phyloP scores from a whole-genome alignment of 2,797 vertebrate species.

The Cyprinella venusta region DNA sequence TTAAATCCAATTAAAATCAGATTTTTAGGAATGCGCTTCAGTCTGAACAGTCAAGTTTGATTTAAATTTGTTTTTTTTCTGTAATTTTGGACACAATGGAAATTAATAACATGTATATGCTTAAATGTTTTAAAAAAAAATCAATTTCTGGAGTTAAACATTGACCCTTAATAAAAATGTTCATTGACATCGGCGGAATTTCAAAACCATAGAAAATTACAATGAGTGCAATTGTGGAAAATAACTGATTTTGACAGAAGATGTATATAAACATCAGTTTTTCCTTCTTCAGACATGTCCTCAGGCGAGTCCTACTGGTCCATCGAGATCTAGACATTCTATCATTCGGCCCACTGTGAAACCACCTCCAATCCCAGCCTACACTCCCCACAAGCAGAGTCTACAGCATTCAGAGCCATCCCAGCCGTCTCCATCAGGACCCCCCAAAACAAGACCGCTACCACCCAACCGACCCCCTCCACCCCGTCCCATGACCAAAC shows the following conservation, averaged over 20 bases:
- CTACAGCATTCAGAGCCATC: constrained; percentile 19
- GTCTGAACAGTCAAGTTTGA: not conserved
- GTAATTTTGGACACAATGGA: not conserved
- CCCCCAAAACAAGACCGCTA: constrained; percentile 56
- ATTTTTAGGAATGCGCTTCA: not conserved
- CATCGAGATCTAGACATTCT: constrained; percentile 59
- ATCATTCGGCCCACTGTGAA: constrained; percentile 70
- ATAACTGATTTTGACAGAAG: not conserved
- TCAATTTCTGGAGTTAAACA: not conserved
- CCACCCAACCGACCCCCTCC: constrained; percentile 90
- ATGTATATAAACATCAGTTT: constrained; percentile 9
- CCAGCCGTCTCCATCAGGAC: constrained; percentile 8
- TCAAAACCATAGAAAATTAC: not conserved
- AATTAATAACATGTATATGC: not conserved
- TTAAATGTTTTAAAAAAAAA: not conserved
- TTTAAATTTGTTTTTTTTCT: not conserved
- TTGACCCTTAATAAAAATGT: not conserved
- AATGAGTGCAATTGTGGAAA: not conserved
- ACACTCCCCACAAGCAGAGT: constrained; percentile 44
- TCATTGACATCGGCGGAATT: not conserved
- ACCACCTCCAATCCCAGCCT: constrained; percentile 71
- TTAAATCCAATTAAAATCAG: not conserved
- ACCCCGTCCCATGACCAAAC: constrained; percentile 79
- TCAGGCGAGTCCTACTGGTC: constrained; percentile 59
- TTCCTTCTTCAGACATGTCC: constrained; percentile 57